A percentile compares a stretch with the other conserved stretches of the same genome.
Evolutionary conservation across 1,140 invertebrate species (phyloP).

Genomic region (Aporrectodea caliginosa): DNA sequence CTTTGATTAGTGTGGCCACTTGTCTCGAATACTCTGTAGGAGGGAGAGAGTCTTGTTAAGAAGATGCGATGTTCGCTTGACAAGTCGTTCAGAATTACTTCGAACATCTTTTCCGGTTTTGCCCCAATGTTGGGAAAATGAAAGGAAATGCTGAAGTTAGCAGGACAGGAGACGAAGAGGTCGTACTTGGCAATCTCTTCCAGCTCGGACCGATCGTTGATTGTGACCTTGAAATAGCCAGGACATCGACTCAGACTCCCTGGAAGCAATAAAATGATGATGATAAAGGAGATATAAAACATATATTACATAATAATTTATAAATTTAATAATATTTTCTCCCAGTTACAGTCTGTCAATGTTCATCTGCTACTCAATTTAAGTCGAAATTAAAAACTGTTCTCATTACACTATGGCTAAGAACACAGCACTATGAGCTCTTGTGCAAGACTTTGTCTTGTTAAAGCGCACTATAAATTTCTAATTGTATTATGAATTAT

Average conservation of each 20-base stretch:
- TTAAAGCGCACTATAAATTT: no score
- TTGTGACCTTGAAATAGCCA: slow-evolving; percentile 13
- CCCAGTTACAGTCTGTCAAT: no score
- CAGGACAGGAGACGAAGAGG: slow-evolving; percentile 21
- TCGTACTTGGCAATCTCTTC: slow-evolving; percentile 25
- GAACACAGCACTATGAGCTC: no score
- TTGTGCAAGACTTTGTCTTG: no score
- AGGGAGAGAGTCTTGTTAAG: slow-evolving; percentile 9
- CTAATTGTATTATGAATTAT: no score
- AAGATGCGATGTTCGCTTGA: slow-evolving; percentile 10
- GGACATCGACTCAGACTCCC: slow-evolving; percentile 26
- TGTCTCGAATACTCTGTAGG: not conserved
- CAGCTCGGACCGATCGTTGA: slow-evolving; percentile 18
- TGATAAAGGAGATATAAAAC: no score
- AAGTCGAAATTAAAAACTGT: no score
- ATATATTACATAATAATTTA: no score
- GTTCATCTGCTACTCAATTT: no score
- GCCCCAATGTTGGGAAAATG: slow-evolving; percentile 7
- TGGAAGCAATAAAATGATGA: not conserved
- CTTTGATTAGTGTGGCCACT: not conserved
- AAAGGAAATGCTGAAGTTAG: slow-evolving; percentile 23
- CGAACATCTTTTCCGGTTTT: slow-evolving; percentile 18
- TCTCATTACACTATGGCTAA: no score
- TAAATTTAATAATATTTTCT: no score
- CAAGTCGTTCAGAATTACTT: slow-evolving; percentile 19